Evolutionary conservation across 1,140 invertebrate genomes (phyloP).

Genomic region (Gyrodactylus bullatarudis): DNA sequence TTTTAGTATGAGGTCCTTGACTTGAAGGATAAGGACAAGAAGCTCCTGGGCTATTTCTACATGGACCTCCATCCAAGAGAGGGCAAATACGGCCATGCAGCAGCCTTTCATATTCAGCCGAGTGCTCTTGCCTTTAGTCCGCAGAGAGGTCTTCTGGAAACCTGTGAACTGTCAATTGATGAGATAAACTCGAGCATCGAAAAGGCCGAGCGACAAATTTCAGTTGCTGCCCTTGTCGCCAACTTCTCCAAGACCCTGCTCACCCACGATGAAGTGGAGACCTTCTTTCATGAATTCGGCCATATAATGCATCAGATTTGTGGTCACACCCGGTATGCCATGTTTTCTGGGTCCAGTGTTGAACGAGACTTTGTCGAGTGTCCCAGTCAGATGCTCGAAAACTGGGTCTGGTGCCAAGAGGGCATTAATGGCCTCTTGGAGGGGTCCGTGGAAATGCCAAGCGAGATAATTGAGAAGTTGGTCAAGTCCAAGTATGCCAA

Average conservation of each 20-base stretch:
- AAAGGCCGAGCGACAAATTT: constrained; percentile 14
- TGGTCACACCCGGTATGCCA: constrained; percentile 15
- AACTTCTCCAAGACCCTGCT: constrained; percentile 26
- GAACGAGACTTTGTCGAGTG: constrained; percentile 27
- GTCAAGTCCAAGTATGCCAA: constrained; percentile 22
- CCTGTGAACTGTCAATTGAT: background rate
- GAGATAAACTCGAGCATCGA: constrained; percentile 7
- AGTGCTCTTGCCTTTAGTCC: background rate
- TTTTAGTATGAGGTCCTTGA: constrained; percentile 13
- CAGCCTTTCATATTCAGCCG: constrained; percentile 18
- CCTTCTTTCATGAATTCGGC: constrained; percentile 28
- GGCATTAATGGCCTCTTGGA: constrained; percentile 22
- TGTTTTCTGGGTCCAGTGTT: constrained; percentile 15
- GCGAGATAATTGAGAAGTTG: constrained; percentile 21
- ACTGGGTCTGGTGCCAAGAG: constrained; percentile 27
- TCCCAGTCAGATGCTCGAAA: constrained; percentile 28
- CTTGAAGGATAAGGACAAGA: constrained; percentile 18
- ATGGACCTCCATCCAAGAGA: constrained; percentile 25
- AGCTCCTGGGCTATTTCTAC: constrained; percentile 25
- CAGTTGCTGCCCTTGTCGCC: constrained; percentile 24
- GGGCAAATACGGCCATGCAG: constrained; percentile 26
- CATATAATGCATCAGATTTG: constrained; percentile 27
- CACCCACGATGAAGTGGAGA: constrained; percentile 26
- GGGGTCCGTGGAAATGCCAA: constrained; percentile 19
- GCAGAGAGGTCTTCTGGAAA: background rate